Percentiles rank a stretch among this genome's conserved stretches.
These are phyloP conservation scores for Numida meleagris DNA, from an alignment of 2,113 vertebrate genomes.

Conservation along the genomic window DNA sequence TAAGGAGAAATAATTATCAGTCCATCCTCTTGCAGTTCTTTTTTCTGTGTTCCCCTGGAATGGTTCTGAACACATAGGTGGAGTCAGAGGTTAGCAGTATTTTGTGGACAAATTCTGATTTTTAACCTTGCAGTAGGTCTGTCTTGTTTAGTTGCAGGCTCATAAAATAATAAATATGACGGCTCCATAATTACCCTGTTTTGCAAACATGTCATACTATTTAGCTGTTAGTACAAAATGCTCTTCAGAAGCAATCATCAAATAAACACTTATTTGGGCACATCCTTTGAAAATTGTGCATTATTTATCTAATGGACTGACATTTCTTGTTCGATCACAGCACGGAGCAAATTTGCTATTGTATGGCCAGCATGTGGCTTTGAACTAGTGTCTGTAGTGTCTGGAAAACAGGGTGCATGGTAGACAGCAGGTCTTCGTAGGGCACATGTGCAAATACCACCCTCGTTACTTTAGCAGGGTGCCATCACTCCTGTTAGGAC, in stretches of 20 bases:
- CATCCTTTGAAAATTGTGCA: constrained; percentile 52
- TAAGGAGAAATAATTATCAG: constrained; percentile 40
- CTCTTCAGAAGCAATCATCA: constrained; percentile 65
- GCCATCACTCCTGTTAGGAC: fast-evolving
- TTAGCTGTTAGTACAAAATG: constrained; percentile 68
- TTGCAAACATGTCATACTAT: constrained; percentile 69
- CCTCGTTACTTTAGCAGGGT: neutral
- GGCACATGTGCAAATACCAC: neutral
- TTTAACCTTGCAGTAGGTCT: constrained; percentile 21
- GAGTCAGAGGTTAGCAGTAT: constrained; percentile 10
- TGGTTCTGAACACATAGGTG: neutral
- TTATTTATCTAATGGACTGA: constrained; percentile 25
- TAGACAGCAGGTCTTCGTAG: neutral
- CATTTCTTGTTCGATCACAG: constrained; percentile 33
- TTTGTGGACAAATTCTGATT: constrained; percentile 19
- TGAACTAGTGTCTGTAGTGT: neutral
- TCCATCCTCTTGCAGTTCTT: neutral
- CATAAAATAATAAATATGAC: constrained; percentile 57
- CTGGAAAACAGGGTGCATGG: neutral
- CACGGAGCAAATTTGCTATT: constrained; percentile 23
- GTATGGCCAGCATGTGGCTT: neutral
- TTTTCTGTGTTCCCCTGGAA: neutral
- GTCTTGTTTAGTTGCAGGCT: neutral
- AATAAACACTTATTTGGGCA: constrained; percentile 63
- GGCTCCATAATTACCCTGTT: constrained; percentile 70